Percentiles rank a stretch among this genome's conserved stretches.
Conservation (phyloP, 2,797 vertebrate species). For the Eospalax fontanierii region DNA sequence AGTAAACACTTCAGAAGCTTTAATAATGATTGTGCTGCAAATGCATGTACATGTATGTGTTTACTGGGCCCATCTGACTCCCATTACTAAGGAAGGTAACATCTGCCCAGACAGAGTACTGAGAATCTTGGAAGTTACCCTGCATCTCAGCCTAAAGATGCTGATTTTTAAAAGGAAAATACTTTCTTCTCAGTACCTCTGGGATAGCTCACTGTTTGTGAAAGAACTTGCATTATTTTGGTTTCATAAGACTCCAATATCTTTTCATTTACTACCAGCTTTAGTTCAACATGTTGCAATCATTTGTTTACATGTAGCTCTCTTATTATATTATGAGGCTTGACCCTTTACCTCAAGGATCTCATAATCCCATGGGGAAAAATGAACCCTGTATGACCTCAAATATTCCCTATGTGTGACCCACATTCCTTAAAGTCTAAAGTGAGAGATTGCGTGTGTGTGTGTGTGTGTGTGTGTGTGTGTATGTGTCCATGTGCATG, state of each 20-base stretch:
- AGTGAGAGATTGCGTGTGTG: too few relatives aligned
- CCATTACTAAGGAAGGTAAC: constrained; percentile 1
- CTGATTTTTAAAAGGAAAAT: constrained; percentile 63
- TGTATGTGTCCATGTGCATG: not conserved
- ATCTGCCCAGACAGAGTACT: not conserved
- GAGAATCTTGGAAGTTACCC: constrained; percentile 28
- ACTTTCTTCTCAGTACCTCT: constrained; percentile 48
- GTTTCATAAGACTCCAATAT: not conserved
- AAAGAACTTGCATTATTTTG: not conserved
- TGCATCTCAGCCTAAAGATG: constrained; percentile 33
- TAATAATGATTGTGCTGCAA: not conserved
- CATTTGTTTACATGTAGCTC: not conserved
- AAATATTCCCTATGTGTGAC: not conserved
- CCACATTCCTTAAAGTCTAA: not conserved
- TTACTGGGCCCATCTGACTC: not conserved
- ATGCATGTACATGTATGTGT: not conserved
- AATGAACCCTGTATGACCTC: not conserved
- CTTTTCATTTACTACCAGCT: not conserved
- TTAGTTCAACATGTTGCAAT: not conserved
- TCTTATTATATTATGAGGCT: not conserved
- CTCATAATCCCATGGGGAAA: not conserved
- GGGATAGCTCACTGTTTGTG: constrained; percentile 33
- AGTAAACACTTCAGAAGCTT: constrained; percentile 36
- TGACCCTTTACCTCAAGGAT: not conserved
- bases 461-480: not conserved